These are phyloP conservation scores for Riparia riparia DNA, from an alignment of 2,113 vertebrate genomes.

Conservation along the genomic window DNA sequence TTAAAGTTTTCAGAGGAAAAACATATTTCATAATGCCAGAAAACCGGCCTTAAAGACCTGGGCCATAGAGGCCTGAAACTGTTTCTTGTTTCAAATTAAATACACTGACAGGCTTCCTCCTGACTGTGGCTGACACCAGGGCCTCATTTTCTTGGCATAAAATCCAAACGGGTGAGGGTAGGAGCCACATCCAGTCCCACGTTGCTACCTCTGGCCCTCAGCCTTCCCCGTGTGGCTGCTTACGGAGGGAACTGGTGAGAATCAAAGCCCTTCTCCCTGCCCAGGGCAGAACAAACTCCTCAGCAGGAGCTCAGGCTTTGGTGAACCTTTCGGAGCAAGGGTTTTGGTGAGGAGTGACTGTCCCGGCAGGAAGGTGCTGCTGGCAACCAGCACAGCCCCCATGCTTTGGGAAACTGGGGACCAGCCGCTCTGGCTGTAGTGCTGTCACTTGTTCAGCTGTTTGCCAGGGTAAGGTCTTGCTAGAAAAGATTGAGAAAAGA, in stretches of 20 bases:
- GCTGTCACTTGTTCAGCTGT: neutral
- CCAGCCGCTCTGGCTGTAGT: neutral
- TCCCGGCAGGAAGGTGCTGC: neutral
- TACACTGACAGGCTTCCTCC: neutral
- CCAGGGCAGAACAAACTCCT: neutral
- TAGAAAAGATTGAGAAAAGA: slow-evolving; percentile 16
- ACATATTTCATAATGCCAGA: slow-evolving; percentile 57
- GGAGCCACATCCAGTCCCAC: neutral
- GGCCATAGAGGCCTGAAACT: slow-evolving; percentile 36
- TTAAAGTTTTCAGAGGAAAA: slow-evolving; percentile 70
- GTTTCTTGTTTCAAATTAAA: slow-evolving; percentile 42
- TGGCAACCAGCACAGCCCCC: neutral
- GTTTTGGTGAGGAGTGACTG: neutral
- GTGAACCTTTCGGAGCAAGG: neutral
- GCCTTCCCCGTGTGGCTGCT: neutral
- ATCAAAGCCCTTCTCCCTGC: neutral
- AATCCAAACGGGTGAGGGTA: neutral
- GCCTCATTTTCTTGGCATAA: neutral
- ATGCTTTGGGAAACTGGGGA: neutral
- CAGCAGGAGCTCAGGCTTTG: neutral
- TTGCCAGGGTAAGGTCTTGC: neutral
- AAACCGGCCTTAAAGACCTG: slow-evolving; percentile 63
- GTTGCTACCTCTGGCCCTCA: neutral
- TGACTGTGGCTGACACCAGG: neutral
- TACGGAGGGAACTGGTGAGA: neutral